These are phyloP conservation scores for Bufo gargarizans DNA, from an alignment of 2,113 vertebrate species.

Conservation along the genomic window DNA sequence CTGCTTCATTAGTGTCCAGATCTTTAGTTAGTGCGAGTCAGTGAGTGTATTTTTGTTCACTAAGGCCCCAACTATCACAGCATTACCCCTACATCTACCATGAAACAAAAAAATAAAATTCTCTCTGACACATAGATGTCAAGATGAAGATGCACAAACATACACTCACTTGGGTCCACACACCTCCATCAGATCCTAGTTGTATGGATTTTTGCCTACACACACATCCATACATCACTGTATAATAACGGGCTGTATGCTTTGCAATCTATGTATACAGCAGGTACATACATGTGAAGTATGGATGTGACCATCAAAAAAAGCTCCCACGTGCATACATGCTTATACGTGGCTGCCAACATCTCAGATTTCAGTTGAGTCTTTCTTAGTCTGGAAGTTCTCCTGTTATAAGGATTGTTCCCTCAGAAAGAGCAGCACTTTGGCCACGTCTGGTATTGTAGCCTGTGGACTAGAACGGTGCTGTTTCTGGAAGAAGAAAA, in stretches of 20 bases:
- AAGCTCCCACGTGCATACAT: no score
- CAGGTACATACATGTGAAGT: neutral
- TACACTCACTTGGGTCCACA: neutral
- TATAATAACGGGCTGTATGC: neutral
- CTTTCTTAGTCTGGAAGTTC: no score
- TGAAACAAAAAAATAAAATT: neutral
- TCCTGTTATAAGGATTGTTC: no score
- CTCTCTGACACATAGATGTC: no score
- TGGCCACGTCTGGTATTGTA: neutral
- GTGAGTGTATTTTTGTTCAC: neutral
- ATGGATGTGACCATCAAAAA: neutral
- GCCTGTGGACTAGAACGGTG: neutral
- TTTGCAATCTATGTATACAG: neutral
- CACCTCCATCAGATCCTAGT: neutral
- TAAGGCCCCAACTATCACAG: neutral
- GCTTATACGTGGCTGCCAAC: no score
- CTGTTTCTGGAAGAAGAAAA: neutral
- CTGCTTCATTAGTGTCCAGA: conserved; percentile 7
- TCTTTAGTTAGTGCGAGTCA: neutral
- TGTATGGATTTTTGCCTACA: neutral
- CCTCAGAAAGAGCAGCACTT: neutral
- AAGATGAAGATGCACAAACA: no score
- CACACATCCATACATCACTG: neutral
- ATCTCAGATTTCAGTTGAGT: no score
- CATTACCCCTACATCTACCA: neutral